Base-by-base conservation (phyloP, 2,113 vertebrate species). In the Peucedramus taeniatus region DNA sequence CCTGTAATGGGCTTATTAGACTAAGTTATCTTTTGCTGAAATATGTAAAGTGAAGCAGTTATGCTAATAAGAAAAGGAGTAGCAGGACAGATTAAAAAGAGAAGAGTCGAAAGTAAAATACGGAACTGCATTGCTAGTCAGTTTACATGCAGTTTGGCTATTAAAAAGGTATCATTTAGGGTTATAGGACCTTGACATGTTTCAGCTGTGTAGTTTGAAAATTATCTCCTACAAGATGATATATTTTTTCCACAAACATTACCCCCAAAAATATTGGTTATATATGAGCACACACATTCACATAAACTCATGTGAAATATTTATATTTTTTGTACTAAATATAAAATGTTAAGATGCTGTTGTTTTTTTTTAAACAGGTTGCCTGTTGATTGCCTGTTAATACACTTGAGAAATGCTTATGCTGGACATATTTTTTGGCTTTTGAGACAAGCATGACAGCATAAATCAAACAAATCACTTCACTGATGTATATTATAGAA, bases 21-120 rank as follows among this genome's bases (percentile, higher is more conserved):
- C 22, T 64, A 86, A 64, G 59, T 88, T 92, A 83, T 92, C 59
- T 90, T 93, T 90, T 90, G 13, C 47, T 92, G 61, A 85, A 90
- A 68, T 63, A 79, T 85, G 65, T 65, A 44, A 90, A 88, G 54
- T 74, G 81, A 89, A 84, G 33, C 1, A 1, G 24, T 76, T 90
- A 92, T 54, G 33, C 17, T 93, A 90, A 82, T 60, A 83, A 87
- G 56, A 79, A 82, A 50, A 39, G 37, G 3, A 70, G 11, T 28
- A 84, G 45, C 33, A 74, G 6, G 68, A 37, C 11, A 84, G 50
- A 78, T 86, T 70, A 30, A 65, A 91, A 63, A 50, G 6, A 13
- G 23, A 80, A 51, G 22, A 84, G 6, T 22, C 17, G 60, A 74
- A 84, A 74, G 19, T 54, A 37, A 81, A 89, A 40, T 78, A 28